Base-by-base conservation (phyloP, 2,888 invertebrate genomes). In the Colostygia pectinataria region DNA sequence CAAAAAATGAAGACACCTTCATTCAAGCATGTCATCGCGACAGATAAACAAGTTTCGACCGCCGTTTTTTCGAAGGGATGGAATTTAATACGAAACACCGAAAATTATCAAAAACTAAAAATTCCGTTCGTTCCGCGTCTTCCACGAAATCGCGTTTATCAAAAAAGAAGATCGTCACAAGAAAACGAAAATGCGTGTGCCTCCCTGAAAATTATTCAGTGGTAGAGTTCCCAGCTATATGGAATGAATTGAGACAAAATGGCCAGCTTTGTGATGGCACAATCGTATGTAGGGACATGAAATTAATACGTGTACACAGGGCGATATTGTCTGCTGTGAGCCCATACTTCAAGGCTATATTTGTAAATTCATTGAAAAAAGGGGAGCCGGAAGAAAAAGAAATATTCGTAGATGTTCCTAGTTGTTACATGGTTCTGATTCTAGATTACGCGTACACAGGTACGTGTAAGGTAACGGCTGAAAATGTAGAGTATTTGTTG, bases 381-480 rank as follows among this genome's bases (percentile, higher is more conserved):
- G 92, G 91, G 41, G 88, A 91, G 61, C 90, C 91, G 38, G 93
- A 93, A 68, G 91, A 91, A 59, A 92, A 86, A 1, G 91, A 93
- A 74, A 92, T 94, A 57, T 87, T 86, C 61, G 91, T 94, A 24
- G 91, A 91, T 61, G 91, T 93, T 25, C 90, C 93, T 1, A 90
- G 91, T 49, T 79, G 88, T 52, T 91, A 91, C 65, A 93, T 96
- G 84, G 86, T 87, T 44, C 81, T 92, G 28, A 92, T 96, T 50
- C 91, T 96, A 43, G 94, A 95, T 67, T 96, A 93, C 71, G 94
- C 94, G 0, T 96, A 96, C 70, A 94, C 94, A 2, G 94, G 94
- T 28, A 82, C 88, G 10, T 95, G 94, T 68, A 74, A 78, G 43
- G 91, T 96, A 27, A 92, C 91, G 2, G 85, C 90, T 27, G 91